A percentile compares a stretch with the other conserved stretches of the same genome.
These are phyloP conservation scores for Grammomys dolichurus DNA, from an alignment of 2,113 vertebrate genomes.

Conservation along the genomic window DNA sequence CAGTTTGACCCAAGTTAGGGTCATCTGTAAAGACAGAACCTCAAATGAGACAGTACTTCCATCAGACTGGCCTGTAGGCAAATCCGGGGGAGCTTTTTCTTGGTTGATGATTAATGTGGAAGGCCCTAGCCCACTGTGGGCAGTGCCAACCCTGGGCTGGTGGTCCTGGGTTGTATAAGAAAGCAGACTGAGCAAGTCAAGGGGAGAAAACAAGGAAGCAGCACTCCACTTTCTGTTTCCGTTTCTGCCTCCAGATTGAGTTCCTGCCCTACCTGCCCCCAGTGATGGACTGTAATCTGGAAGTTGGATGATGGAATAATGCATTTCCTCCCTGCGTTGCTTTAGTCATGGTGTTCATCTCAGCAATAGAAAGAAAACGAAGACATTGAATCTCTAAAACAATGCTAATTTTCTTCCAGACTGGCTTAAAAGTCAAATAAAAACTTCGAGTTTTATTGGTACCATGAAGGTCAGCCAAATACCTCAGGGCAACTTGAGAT, in stretches of 20 bases:
- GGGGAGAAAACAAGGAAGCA: background rate
- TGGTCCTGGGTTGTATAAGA: background rate
- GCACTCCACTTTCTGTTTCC: background rate
- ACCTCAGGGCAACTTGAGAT: conserved; percentile 46
- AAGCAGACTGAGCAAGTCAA: background rate
- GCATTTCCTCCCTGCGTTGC: background rate
- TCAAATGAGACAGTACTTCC: background rate
- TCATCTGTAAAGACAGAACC: background rate
- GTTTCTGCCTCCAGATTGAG: background rate
- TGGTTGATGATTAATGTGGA: background rate
- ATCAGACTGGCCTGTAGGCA: background rate
- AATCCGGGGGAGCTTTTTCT: background rate
- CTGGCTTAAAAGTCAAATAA: conserved; percentile 56
- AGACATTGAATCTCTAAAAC: background rate
- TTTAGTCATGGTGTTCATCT: background rate
- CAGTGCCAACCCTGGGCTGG: background rate
- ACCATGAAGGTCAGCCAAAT: background rate
- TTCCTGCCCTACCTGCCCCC: background rate
- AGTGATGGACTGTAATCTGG: background rate
- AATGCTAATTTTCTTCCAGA: conserved; percentile 49
- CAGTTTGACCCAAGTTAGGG: background rate
- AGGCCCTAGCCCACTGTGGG: background rate
- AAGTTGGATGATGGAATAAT: background rate
- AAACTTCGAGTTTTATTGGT: conserved; percentile 49
- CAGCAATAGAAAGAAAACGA: background rate